Evolutionary conservation across 1,140 invertebrate species (phyloP), one percentile per base, ranked within the genome.

Genomic region (Drosophila simulans): DNA sequence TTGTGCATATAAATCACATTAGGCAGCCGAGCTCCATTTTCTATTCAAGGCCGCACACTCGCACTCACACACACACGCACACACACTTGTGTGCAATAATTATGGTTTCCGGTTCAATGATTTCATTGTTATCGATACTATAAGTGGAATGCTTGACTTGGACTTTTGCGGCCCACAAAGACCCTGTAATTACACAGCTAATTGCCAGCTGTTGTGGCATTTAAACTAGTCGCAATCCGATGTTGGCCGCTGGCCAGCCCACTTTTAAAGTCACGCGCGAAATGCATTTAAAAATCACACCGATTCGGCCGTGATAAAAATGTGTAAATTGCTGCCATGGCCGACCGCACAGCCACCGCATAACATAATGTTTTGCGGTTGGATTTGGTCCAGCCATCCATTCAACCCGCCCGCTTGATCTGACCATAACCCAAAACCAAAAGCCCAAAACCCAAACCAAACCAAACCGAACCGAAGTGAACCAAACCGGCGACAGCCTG

Each of bases 361-460:
- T 65, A 89, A 90, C 85, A 90, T 89, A 90, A 89, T 89, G 80
- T 80, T 71, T 63, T 89, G 84, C 58, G 84, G 84, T 80, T 48
- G 63, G 77, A 71, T 80, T 89, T 79, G 53, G 85, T 73, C 58
- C 25, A 56, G 35, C 42, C 46, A 37, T n/a, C 46, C 45, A 45
- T 45, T n/a, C n/a, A 43, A 39, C 7, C 31, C 25, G 5, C 0
- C 1, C 52, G 12, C 10, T 11, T 4, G 37, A 31, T 12, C 31
- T 34, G 39, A 20, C 42, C 42, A 45, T 11, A 20, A 15, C 13
- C 40, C 52, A 53, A 46, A 34, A 25, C 27, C 43, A 27, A n/a
- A 43, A 49, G 12, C 46, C 4, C 27, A 31, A 34, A 34, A 43
- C 22, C 66, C 31, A 35, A 66, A 10, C 31, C 31, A 34, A 25